Conservation (phyloP, 2,888 invertebrate species). For the Malacosoma neustria region DNA sequence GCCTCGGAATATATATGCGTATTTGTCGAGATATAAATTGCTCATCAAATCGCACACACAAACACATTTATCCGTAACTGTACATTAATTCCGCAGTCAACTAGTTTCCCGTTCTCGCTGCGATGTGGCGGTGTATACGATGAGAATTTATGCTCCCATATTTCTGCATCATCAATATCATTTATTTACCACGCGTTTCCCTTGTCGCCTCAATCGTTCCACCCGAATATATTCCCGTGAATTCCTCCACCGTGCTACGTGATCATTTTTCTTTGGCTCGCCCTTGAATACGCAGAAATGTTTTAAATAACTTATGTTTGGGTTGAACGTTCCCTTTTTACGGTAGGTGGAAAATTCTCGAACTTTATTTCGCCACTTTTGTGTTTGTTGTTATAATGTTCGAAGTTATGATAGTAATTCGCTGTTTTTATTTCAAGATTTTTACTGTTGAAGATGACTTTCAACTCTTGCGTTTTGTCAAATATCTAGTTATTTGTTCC, state of each 20-base stretch:
- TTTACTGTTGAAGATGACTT: too few species aligned
- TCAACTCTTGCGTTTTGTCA: too few species aligned
- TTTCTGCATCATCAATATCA: slow-evolving; percentile 37
- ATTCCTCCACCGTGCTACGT: slow-evolving; percentile 15
- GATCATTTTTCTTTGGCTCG: neutral
- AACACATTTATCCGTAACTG: neutral
- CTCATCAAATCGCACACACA: too few species aligned
- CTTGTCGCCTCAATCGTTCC: slow-evolving; percentile 29
- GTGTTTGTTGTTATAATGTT: neutral
- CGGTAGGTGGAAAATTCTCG: neutral
- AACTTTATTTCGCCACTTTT: neutral
- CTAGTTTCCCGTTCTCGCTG: slow-evolving; percentile 7
- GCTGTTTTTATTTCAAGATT: too few species aligned
- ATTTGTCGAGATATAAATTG: too few species aligned
- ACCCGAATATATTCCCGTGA: slow-evolving; percentile 20
- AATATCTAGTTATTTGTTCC: too few species aligned
- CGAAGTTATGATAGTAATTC: too few species aligned
- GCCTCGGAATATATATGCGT: too few species aligned
- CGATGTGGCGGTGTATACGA: slow-evolving; percentile 18
- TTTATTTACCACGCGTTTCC: slow-evolving; percentile 32
- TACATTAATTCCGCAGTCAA: neutral
- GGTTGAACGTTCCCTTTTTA: neutral
- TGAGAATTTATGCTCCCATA: slow-evolving; percentile 35
- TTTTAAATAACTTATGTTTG: neutral
- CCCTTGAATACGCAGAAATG: neutral